Conservation (phyloP, 2,113 vertebrate genomes). For the Oxyura jamaicensis region DNA sequence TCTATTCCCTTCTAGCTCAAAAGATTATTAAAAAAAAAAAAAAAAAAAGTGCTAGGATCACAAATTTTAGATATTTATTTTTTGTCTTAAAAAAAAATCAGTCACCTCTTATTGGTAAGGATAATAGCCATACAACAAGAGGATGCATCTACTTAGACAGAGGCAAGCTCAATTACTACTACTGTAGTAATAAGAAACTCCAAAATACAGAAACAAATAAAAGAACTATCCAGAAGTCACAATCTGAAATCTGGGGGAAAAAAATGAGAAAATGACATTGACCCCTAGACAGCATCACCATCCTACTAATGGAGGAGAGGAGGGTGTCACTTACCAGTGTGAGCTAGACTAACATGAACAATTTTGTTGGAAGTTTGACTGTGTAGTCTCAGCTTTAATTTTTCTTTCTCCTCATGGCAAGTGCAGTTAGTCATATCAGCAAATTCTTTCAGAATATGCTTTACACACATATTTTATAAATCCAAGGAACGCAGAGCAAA, state of each 20-base stretch:
- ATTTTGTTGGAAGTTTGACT: neutral
- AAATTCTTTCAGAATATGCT: neutral
- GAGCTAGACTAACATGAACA: neutral
- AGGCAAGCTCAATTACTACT: neutral
- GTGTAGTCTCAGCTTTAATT: fast-evolving
- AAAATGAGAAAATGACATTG: neutral
- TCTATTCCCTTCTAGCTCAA: neutral
- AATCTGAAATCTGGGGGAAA: neutral
- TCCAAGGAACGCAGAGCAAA: fast-evolving
- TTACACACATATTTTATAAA: neutral
- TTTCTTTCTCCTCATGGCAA: neutral
- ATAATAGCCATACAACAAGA: neutral
- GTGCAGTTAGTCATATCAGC: neutral
- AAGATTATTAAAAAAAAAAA: too few species aligned
- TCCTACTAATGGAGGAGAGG: neutral
- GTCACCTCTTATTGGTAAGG: neutral
- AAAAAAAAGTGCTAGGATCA: neutral
- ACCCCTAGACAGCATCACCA: neutral
- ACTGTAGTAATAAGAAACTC: neutral
- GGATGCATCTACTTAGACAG: neutral
- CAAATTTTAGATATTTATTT: neutral
- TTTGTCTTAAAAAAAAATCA: neutral
- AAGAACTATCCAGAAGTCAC: neutral
- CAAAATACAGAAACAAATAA: neutral
- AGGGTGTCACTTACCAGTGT: neutral